Conservation (phyloP, 2,113 vertebrate species). For the Burhinus bistriatus region DNA sequence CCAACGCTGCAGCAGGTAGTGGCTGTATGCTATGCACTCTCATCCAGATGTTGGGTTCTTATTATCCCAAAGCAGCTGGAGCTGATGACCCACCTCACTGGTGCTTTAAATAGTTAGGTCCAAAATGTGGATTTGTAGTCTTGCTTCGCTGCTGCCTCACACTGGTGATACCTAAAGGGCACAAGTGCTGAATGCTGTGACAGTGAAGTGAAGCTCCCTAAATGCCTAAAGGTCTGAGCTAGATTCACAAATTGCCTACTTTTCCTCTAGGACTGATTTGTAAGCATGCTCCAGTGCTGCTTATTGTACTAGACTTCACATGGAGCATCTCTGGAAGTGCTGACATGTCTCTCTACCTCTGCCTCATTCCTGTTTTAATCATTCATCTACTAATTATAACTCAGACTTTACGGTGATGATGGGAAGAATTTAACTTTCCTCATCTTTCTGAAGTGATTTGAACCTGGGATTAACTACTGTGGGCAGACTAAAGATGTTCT, state of each 20-base stretch:
- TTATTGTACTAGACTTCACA: neutral
- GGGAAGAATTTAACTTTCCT: slow-evolving; percentile 21
- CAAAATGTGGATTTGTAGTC: neutral
- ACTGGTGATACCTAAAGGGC: neutral
- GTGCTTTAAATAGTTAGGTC: neutral
- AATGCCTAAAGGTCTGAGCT: neutral
- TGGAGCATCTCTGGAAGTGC: neutral
- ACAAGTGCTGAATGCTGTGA: neutral
- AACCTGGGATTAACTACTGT: slow-evolving; percentile 15
- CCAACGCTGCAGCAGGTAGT: neutral
- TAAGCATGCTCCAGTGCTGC: neutral
- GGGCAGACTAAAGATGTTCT: slow-evolving; percentile 3
- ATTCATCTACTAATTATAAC: slow-evolving; percentile 24
- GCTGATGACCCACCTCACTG: neutral
- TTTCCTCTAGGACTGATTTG: neutral
- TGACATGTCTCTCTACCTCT: neutral
- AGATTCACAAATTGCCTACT: neutral
- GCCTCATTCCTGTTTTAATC: neutral
- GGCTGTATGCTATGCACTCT: neutral
- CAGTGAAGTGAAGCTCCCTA: neutral
- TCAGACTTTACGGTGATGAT: neutral
- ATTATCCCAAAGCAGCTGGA: neutral
- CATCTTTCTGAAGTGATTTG: slow-evolving; percentile 16
- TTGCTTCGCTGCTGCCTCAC: neutral
- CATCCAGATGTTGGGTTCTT: rapidly evolving